These are phyloP conservation scores for Hypothenemus hampei DNA, from an alignment of 1,140 invertebrate species.

Conservation along the genomic window DNA sequence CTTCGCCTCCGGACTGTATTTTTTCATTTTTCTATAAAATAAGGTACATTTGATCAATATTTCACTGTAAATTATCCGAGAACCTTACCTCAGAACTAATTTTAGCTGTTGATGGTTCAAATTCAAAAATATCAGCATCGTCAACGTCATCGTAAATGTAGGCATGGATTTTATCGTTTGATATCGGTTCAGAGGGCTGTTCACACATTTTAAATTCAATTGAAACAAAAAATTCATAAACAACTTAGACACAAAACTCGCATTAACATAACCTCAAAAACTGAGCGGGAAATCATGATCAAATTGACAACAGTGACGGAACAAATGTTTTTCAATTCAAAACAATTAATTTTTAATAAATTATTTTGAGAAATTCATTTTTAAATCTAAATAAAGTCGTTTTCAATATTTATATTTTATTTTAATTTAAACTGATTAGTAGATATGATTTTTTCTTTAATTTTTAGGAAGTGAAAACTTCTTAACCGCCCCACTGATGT, in stretches of 20 bases:
- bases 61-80: too few relatives aligned
- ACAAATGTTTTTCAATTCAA: not conserved
- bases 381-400: too few relatives aligned
- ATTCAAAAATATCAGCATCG: conserved; percentile 18
- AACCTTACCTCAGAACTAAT: too few relatives aligned
- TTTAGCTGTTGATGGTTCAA: not conserved
- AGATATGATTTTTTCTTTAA: not conserved
- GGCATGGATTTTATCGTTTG: conserved; percentile 1
- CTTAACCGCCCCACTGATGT: too few relatives aligned
- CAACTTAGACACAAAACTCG: not conserved
- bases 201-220: not conserved
- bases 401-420: not conserved
- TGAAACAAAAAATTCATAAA: not conserved
- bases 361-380: too few relatives aligned
- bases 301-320: not conserved
- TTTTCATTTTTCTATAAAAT: too few relatives aligned
- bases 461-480: too few relatives aligned
- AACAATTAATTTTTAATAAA: too few relatives aligned
- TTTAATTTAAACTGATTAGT: not conserved
- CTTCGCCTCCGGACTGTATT: too few relatives aligned
- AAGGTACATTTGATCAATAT: too few relatives aligned
- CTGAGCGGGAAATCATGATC: not conserved
- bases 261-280: not conserved
- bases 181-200: not conserved
- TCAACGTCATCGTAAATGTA: conserved; percentile 23